These are phyloP conservation scores for Hemichromis elongatus DNA, from an alignment of 2,113 vertebrate species.

Conservation along the genomic window DNA sequence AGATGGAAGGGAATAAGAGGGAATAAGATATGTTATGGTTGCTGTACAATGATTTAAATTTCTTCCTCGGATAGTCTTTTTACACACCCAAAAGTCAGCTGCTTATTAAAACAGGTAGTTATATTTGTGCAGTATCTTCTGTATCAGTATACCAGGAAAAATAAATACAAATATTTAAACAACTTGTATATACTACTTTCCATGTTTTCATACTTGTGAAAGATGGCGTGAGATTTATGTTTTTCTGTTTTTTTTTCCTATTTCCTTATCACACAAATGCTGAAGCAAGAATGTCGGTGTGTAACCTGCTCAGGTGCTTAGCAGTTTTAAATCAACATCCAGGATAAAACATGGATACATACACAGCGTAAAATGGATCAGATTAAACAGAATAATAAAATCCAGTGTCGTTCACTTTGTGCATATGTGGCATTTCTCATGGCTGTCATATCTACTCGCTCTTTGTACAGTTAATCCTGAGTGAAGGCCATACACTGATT, in stretches of 20 bases:
- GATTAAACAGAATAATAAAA: not conserved
- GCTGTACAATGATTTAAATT: not conserved
- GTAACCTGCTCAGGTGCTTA: not conserved
- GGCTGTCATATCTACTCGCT: not conserved
- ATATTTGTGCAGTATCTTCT: not conserved
- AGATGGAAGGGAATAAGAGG: too few species aligned
- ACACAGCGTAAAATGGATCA: not conserved
- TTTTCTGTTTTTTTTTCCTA: accelerated
- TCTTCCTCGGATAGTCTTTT: not conserved
- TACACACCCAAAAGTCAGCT: not conserved
- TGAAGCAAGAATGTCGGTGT: not conserved
- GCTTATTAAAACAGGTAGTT: not conserved
- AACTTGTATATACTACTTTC: not conserved
- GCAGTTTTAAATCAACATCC: not conserved
- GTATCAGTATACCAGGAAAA: not conserved
- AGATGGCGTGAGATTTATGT: not conserved
- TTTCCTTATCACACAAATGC: not conserved
- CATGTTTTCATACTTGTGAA: not conserved
- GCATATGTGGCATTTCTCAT: not conserved
- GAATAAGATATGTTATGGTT: too few species aligned
- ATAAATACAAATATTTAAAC: not conserved
- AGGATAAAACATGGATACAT: not conserved
- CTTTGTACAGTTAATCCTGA: not conserved
- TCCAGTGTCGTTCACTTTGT: not conserved
- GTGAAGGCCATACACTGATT: not conserved